phyloP scores from a whole-genome alignment of 2,888 invertebrate genomes.

The Hirtodrosophila alboralis region DNA sequence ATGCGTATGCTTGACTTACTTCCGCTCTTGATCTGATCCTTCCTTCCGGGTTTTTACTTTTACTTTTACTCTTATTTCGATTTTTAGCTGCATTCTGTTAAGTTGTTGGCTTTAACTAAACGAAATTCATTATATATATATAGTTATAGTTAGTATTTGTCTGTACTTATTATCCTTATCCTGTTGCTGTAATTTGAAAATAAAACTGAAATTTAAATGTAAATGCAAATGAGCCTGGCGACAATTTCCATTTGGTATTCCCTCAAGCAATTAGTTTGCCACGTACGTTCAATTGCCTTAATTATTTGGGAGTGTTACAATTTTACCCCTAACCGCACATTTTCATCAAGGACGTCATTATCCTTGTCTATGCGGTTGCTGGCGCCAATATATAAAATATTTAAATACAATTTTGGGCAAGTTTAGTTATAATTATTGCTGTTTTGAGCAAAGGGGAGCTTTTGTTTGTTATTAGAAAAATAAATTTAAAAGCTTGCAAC shows the following conservation, averaged over 20 bases:
- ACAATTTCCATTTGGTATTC: constrained; percentile 39
- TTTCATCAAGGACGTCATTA: constrained; percentile 28
- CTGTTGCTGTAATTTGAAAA: constrained; percentile 13
- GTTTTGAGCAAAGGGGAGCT: too few relatives aligned
- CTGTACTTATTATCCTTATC: constrained; percentile 7
- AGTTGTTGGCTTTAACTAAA: too few relatives aligned
- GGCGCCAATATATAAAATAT: constrained; percentile 18
- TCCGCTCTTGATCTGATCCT: constrained; percentile 6
- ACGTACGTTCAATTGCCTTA: constrained; percentile 59
- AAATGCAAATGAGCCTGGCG: constrained; percentile 39
- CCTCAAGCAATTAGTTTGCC: constrained; percentile 65
- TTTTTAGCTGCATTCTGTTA: constrained; percentile 18
- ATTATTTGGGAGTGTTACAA: constrained; percentile 55
- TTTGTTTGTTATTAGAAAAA: too few relatives aligned
- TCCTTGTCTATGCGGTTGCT: constrained; percentile 25
- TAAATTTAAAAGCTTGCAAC: too few relatives aligned
- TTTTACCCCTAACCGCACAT: constrained; percentile 29
- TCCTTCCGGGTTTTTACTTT: constrained; percentile 20
- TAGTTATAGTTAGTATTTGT: too few relatives aligned
- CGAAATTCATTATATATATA: too few relatives aligned
- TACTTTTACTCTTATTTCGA: constrained; percentile 19
- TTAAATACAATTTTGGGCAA: constrained; percentile 12
- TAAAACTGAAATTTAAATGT: constrained; percentile 34
- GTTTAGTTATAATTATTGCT: too few relatives aligned
- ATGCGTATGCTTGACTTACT: constrained; percentile 43